phyloP scores from a whole-genome alignment of 2,113 vertebrate genomes.

The Plotosus lineatus region DNA sequence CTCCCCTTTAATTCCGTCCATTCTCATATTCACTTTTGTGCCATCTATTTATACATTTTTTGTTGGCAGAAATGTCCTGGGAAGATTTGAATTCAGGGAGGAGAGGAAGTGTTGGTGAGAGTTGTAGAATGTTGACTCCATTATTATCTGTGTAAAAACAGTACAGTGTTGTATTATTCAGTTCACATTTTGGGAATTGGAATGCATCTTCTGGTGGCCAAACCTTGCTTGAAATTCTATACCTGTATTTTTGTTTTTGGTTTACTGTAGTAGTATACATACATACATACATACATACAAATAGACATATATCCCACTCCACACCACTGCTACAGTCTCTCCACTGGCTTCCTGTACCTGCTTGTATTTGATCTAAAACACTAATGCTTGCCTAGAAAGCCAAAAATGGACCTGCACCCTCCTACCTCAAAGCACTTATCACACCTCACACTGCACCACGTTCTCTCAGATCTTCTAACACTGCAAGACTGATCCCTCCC shows the following conservation, averaged over 20 bases:
- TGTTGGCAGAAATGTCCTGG: constrained; percentile 3
- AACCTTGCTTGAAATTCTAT: neutral
- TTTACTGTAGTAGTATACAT: neutral
- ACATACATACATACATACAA: too few species aligned
- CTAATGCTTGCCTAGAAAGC: too few species aligned
- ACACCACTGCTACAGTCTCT: too few species aligned
- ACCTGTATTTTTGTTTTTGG: neutral
- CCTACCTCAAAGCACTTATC: too few species aligned
- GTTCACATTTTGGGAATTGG: neutral
- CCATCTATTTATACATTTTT: constrained; percentile 4
- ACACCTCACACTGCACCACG: too few species aligned
- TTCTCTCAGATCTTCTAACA: too few species aligned
- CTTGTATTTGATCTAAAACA: too few species aligned
- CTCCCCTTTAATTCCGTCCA: constrained; percentile 51
- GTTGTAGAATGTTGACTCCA: neutral
- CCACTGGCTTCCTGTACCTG: too few species aligned
- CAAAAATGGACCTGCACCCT: too few species aligned
- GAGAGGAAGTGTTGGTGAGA: neutral
- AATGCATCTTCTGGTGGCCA: neutral
- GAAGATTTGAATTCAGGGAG: neutral
- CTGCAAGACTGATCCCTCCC: too few species aligned
- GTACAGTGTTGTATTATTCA: neutral
- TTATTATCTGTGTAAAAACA: neutral
- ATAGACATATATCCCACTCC: too few species aligned
- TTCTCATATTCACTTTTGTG: constrained; percentile 32